These are phyloP conservation scores for Rhizoglyphus robini DNA, from an alignment of 1,140 invertebrate genomes.

Conservation along the genomic window DNA sequence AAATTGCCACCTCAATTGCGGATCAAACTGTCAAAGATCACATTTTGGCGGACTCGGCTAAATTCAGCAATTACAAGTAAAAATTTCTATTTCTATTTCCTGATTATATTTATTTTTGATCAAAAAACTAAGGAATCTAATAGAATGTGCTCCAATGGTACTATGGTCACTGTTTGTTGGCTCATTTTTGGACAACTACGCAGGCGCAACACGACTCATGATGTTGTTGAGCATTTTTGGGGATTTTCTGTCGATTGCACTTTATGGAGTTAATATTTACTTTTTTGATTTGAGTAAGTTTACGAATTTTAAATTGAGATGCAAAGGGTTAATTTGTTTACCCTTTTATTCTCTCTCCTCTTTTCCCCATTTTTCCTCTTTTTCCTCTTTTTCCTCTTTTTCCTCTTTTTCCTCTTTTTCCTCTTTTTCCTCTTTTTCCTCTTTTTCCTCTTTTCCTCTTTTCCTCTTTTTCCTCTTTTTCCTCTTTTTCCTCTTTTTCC, in stretches of 20 bases:
- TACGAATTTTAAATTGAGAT: neutral
- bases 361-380: too few relatives aligned
- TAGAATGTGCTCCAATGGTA: neutral
- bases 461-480: too few relatives aligned
- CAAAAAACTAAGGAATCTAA: neutral
- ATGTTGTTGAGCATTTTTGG: neutral
- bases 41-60: neutral
- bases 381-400: too few relatives aligned
- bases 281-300: neutral
- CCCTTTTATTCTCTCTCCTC: too few relatives aligned
- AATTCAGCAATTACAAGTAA: constrained; percentile 5
- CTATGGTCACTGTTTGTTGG: constrained; percentile 13
- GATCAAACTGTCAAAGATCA: neutral
- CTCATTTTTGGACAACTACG: neutral
- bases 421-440: too few relatives aligned
- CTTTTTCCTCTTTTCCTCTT: too few relatives aligned
- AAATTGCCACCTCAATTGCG: neutral
- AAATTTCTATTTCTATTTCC: neutral
- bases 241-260: neutral
- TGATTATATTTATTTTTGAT: neutral
- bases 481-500: too few relatives aligned
- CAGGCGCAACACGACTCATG: neutral
- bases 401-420: too few relatives aligned
- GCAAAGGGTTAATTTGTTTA: too few relatives aligned
- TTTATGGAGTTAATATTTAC: neutral